Evolutionary conservation across 53 echinoderm and acorn worm genomes (phyloP).

Genomic region (Luidia sarsii): DNA sequence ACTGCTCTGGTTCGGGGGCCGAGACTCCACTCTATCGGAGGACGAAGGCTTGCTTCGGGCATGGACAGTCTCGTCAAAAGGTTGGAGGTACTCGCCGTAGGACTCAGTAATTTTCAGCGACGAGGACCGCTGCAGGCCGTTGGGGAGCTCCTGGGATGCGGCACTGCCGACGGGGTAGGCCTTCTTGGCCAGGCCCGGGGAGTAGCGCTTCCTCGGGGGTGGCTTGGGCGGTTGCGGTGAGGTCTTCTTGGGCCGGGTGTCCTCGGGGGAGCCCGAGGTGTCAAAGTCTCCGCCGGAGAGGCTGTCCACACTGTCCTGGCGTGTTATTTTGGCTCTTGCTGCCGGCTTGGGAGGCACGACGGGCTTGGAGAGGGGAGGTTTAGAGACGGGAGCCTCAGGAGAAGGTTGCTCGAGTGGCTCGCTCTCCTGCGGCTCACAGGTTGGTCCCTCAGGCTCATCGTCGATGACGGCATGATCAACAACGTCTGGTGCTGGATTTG

Average conservation of each 20-base stretch:
- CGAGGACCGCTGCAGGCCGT: conserved; percentile 11
- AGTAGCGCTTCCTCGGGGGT: conserved; percentile 56
- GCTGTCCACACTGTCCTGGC: conserved; percentile 32
- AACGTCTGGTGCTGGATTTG: too few species aligned
- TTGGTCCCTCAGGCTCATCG: neutral
- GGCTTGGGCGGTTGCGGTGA: conserved; percentile 44
- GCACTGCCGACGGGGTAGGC: neutral
- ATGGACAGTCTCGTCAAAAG: conserved; percentile 11
- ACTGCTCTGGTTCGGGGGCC: neutral
- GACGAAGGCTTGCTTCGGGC: conserved; percentile 38
- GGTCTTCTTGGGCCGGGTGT: neutral
- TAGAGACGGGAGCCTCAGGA: too few species aligned
- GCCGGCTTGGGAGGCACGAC: conserved; percentile 43
- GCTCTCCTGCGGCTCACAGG: neutral
- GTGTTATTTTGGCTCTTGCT: conserved; percentile 1
- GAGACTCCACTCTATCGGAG: neutral
- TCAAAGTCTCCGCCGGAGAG: conserved; percentile 45
- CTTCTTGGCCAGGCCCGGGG: conserved; percentile 42
- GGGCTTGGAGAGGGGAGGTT: neutral
- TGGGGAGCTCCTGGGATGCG: neutral
- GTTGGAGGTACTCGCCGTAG: conserved; percentile 26
- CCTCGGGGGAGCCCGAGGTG: neutral
- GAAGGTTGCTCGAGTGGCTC: neutral
- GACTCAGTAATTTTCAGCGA: conserved; percentile 22
- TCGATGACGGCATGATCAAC: neutral